These are phyloP conservation scores for Hemibagrus wyckioides DNA, from an alignment of 2,113 vertebrate genomes.

Conservation along the genomic window DNA sequence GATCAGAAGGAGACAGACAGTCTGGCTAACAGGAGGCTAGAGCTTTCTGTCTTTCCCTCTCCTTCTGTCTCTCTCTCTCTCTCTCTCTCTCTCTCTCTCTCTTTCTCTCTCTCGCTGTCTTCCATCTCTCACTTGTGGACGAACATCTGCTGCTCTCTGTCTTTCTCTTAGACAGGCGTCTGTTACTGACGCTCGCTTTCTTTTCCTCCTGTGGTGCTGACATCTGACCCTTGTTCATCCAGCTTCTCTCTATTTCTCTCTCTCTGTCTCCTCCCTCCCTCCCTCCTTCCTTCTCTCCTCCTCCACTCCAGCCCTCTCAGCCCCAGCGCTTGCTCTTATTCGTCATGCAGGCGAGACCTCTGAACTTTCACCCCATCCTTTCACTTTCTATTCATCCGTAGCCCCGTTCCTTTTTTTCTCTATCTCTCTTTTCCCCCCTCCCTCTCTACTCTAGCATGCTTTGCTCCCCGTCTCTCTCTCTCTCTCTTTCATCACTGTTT, in stretches of 20 bases:
- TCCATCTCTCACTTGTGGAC: neutral
- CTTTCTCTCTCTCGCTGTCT: neutral
- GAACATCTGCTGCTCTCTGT: conserved; percentile 13
- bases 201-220: conserved; percentile 8
- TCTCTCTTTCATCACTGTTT: neutral
- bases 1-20: conserved; percentile 46
- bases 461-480: neutral
- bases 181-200: neutral
- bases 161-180: conserved; percentile 25
- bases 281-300: neutral
- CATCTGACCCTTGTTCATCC: conserved; percentile 18
- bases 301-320: neutral
- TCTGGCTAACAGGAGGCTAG: conserved; percentile 33
- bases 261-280: neutral
- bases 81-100: conserved; percentile 3
- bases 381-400: neutral
- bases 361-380: conserved; percentile 4
- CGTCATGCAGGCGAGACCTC: conserved; percentile 17
- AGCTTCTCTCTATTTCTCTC: neutral
- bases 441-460: neutral
- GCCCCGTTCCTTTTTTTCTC: neutral
- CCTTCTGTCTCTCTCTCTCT: neutral
- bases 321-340: neutral
- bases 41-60: conserved; percentile 12
- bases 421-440: neutral